Evolutionary conservation across 2,797 vertebrate species (phyloP).

Genomic region (Crypturellus tataupa): DNA sequence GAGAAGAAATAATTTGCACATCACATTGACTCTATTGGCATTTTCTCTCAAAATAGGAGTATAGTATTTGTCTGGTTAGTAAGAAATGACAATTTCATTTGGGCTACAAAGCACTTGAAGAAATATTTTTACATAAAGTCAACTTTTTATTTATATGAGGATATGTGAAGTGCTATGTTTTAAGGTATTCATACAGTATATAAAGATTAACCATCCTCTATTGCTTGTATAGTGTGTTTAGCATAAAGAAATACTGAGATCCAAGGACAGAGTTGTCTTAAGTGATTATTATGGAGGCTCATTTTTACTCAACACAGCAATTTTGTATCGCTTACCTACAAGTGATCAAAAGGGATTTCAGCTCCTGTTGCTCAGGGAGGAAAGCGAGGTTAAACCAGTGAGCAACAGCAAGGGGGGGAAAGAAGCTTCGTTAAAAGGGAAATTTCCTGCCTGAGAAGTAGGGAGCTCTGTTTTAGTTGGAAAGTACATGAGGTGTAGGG

Average conservation of each 20-base stretch:
- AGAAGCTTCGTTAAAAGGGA: slow-evolving; percentile 43
- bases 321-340: slow-evolving; percentile 52
- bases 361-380: slow-evolving; percentile 48
- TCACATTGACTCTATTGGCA: background rate
- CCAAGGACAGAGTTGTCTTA: slow-evolving; percentile 19
- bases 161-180: background rate
- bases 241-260: slow-evolving; percentile 21
- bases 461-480: slow-evolving; percentile 57
- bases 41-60: slow-evolving; percentile 16
- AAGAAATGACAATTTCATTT: slow-evolving; percentile 18
- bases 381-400: slow-evolving; percentile 22
- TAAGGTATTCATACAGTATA: background rate
- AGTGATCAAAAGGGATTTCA: slow-evolving; percentile 65
- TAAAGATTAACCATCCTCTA: background rate
- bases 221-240: background rate
- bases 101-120: background rate
- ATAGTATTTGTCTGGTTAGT: slow-evolving; percentile 9
- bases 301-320: slow-evolving; percentile 15
- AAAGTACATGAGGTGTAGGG: slow-evolving; percentile 22
- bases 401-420: slow-evolving; percentile 6
- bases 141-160: background rate
- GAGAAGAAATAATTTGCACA: background rate
- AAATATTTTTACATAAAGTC: background rate
- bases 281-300: slow-evolving; percentile 38
- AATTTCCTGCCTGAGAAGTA: slow-evolving; percentile 54